Evolutionary conservation across 2,888 invertebrate genomes (phyloP).

Genomic region (Syritta pipiens): DNA sequence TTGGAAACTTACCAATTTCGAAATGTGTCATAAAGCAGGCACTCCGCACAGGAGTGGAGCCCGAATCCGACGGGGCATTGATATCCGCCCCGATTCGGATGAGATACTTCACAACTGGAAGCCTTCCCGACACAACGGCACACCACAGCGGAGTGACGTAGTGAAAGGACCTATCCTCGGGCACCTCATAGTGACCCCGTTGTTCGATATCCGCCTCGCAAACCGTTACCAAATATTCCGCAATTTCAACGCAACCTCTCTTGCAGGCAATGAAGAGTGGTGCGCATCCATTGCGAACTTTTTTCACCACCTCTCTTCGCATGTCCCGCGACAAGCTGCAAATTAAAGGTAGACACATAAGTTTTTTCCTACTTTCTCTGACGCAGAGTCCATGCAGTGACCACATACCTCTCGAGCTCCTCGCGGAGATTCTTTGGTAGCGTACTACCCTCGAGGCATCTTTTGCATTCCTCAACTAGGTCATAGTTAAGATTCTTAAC

Average conservation of each 20-base stretch:
- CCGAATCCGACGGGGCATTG: slow-evolving; percentile 92
- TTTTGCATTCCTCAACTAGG: slow-evolving; percentile 77
- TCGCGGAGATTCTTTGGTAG: slow-evolving; percentile 75
- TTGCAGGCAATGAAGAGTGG: slow-evolving; percentile 85
- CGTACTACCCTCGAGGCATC: slow-evolving; percentile 74
- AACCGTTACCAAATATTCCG: slow-evolving; percentile 89
- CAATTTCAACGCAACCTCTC: slow-evolving; percentile 90
- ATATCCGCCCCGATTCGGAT: slow-evolving; percentile 88
- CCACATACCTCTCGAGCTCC: slow-evolving; percentile 76
- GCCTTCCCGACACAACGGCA: slow-evolving; percentile 91
- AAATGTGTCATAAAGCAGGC: slow-evolving; percentile 96
- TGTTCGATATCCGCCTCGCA: slow-evolving; percentile 93
- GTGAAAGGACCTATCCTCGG: slow-evolving; percentile 87
- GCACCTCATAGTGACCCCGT: slow-evolving; percentile 90
- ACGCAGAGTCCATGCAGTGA: no score
- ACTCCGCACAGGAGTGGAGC: slow-evolving; percentile 93
- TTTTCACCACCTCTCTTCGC: slow-evolving; percentile 85
- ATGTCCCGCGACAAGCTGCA: slow-evolving; percentile 81
- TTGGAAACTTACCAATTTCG: slow-evolving; percentile 82
- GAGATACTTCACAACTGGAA: slow-evolving; percentile 88
- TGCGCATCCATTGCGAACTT: slow-evolving; percentile 87
- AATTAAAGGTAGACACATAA: no score
- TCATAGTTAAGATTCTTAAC: slow-evolving; percentile 76
- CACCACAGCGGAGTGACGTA: slow-evolving; percentile 94
- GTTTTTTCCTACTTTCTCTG: no score